A percentile compares a stretch with the other conserved stretches of the same genome.
These are phyloP conservation scores for Esperia sulphurella DNA, from an alignment of 2,888 invertebrate genomes.

Conservation along the genomic window DNA sequence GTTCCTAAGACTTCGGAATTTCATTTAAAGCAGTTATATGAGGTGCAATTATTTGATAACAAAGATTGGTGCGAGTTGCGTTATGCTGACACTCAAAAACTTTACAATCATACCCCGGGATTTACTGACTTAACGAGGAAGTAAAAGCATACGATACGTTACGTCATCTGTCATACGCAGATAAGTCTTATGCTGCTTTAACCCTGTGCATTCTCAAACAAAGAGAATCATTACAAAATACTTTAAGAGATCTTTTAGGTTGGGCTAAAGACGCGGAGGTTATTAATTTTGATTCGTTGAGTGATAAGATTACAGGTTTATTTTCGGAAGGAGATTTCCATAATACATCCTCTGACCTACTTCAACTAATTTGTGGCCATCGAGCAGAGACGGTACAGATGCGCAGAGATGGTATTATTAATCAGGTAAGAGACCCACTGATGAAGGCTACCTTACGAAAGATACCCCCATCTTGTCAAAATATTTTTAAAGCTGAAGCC, in stretches of 20 bases:
- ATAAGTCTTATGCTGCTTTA: not conserved
- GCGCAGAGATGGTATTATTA: conserved; percentile 6
- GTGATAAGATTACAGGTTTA: not conserved
- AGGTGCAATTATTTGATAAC: not conserved
- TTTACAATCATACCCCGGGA: conserved; percentile 3
- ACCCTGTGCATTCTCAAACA: not conserved
- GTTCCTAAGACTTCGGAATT: not conserved
- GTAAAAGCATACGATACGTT: conserved; percentile 6
- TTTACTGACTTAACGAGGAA: conserved; percentile 14
- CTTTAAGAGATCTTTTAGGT: not conserved
- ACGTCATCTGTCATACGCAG: not conserved
- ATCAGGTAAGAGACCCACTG: conserved; percentile 5
- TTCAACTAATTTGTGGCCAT: conserved; percentile 15
- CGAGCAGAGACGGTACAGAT: conserved; percentile 11
- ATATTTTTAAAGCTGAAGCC: conserved; percentile 8
- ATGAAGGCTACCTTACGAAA: conserved; percentile 8
- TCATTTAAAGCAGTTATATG: not conserved
- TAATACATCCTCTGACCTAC: conserved; percentile 10
- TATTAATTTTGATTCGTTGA: not conserved
- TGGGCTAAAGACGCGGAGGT: not conserved
- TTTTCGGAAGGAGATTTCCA: conserved; percentile 12
- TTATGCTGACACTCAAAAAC: conserved; percentile 1
- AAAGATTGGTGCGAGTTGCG: not conserved
- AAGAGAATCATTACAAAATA: not conserved
- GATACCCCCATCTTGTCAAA: conserved; percentile 10